Evolutionary conservation across 2,113 vertebrate genomes (phyloP).

Genomic region (Tragelaphus buxtoni): DNA sequence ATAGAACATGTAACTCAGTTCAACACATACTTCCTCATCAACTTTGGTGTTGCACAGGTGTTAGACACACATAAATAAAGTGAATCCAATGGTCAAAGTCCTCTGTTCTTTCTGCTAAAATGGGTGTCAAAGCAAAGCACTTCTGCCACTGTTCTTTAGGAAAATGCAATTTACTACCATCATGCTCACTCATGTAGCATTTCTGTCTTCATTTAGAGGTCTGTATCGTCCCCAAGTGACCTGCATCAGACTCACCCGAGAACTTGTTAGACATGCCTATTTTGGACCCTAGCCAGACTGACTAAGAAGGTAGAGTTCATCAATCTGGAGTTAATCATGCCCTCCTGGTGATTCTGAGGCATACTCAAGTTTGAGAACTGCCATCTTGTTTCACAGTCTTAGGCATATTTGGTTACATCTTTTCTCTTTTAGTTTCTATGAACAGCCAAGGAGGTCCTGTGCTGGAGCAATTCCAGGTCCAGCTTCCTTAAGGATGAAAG

Average conservation of each 20-base stretch:
- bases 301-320: not conserved
- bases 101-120: not conserved
- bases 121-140: not conserved
- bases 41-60: not conserved
- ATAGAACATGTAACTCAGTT: not conserved
- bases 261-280: not conserved
- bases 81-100: not conserved
- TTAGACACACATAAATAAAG: not conserved
- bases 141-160: not conserved
- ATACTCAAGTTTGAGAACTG: not conserved
- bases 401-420: not conserved
- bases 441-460: not conserved
- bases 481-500: not conserved
- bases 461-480: not conserved
- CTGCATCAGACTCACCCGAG: not conserved
- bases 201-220: not conserved
- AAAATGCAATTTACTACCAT: not conserved
- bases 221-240: not conserved
- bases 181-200: not conserved
- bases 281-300: not conserved
- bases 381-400: not conserved
- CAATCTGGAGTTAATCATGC: not conserved
- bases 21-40: not conserved
- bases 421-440: not conserved
- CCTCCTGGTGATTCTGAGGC: not conserved